A percentile compares a stretch with the other conserved stretches of the same genome.
These are phyloP conservation scores for Dromas ardeola DNA, from an alignment of 2,113 vertebrate genomes.

Conservation along the genomic window DNA sequence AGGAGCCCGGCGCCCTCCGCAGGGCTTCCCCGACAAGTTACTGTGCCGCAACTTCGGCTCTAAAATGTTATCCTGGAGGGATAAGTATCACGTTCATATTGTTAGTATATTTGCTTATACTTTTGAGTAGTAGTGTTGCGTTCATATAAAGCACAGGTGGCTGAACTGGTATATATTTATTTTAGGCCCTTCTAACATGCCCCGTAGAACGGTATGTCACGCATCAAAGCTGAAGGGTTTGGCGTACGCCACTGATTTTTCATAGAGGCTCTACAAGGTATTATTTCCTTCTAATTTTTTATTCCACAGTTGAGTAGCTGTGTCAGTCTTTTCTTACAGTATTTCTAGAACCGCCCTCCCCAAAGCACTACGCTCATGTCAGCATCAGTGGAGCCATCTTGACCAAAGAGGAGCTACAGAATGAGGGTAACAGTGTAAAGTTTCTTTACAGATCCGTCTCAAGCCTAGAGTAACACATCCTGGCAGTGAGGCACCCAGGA, in stretches of 20 bases:
- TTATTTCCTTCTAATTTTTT: not conserved
- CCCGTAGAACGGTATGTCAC: not conserved
- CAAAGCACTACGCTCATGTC: not conserved
- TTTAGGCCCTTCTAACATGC: not conserved
- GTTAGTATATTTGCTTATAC: no score
- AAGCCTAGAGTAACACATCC: not conserved
- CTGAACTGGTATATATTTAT: not conserved
- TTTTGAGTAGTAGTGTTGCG: not conserved
- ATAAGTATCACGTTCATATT: no score
- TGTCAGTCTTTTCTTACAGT: not conserved
- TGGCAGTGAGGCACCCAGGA: not conserved
- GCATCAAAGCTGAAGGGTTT: not conserved
- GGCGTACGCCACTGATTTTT: not conserved
- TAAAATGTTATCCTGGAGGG: not conserved
- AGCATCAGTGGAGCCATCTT: not conserved
- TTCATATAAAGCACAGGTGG: not conserved
- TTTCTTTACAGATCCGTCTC: not conserved
- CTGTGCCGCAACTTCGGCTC: rapidly evolving
- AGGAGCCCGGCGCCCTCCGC: no score
- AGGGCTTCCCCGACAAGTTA: rapidly evolving
- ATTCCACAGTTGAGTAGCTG: not conserved
- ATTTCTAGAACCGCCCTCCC: not conserved
- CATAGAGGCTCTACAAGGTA: not conserved
- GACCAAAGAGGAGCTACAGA: not conserved
- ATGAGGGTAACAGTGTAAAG: no score